These are phyloP conservation scores for Picathartes gymnocephalus DNA, from an alignment of 2,113 vertebrate genomes.

Conservation along the genomic window DNA sequence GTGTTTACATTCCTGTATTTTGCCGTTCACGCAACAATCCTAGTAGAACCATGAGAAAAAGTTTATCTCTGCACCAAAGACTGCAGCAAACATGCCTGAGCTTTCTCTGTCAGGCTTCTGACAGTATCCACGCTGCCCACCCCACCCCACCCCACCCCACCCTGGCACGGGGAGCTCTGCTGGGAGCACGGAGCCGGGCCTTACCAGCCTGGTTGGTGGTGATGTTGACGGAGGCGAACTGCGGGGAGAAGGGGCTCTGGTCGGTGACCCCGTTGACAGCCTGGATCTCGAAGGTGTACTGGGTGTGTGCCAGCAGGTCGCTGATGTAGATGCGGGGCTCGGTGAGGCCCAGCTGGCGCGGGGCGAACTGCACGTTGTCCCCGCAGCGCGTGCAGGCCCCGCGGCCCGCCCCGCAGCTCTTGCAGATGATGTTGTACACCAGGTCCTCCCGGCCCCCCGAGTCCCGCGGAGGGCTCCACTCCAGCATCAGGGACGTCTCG, in stretches of 20 bases:
- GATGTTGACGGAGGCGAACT: slow-evolving; percentile 90
- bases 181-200: fast-evolving
- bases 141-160: not conserved
- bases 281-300: slow-evolving; percentile 97
- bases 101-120: too few species aligned
- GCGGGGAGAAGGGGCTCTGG: slow-evolving; percentile 90
- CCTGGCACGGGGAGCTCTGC: fast-evolving
- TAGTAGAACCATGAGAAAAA: too few species aligned
- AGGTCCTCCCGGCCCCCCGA: slow-evolving; percentile 87
- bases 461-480: slow-evolving; percentile 85
- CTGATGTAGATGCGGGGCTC: slow-evolving; percentile 85
- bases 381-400: slow-evolving; percentile 89
- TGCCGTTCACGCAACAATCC: too few species aligned
- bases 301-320: slow-evolving; percentile 91
- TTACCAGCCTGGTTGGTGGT: slow-evolving; percentile 98
- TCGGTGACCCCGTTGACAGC: slow-evolving; percentile 93
- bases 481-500: slow-evolving; percentile 89
- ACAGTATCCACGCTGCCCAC: too few species aligned
- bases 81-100: too few species aligned
- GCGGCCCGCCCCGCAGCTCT: slow-evolving; percentile 86
- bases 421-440: slow-evolving; percentile 97
- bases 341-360: slow-evolving; percentile 88
- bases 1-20: too few species aligned
- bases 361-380: slow-evolving; percentile 91
- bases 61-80: too few species aligned